These are phyloP conservation scores for Blennius ocellaris DNA, from an alignment of 2,113 vertebrate species.

Conservation along the genomic window DNA sequence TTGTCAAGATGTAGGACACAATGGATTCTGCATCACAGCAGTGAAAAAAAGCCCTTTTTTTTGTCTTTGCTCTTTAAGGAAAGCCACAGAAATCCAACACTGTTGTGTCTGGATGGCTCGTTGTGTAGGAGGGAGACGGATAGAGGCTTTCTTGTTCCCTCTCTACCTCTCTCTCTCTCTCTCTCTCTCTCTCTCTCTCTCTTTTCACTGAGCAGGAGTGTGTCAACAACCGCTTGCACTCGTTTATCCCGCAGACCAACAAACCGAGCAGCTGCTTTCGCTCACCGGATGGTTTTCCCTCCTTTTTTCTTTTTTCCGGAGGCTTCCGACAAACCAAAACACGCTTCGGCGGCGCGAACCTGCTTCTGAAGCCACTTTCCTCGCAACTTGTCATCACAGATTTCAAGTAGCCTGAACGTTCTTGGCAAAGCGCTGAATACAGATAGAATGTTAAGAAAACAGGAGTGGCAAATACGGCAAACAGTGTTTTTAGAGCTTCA, in stretches of 20 bases:
- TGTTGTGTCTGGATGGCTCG: slow-evolving; percentile 32
- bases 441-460: no score
- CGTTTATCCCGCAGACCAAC: slow-evolving; percentile 6
- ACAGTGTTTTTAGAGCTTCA: no score
- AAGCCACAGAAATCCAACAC: slow-evolving; percentile 36
- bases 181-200: no score
- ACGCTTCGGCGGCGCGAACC: background rate
- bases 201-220: slow-evolving; percentile 7
- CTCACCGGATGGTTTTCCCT: background rate
- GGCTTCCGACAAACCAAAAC: slow-evolving; percentile 10
- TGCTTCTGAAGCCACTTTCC: no score
- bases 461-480: no score
- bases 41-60: background rate
- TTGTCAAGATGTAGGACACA: slow-evolving; percentile 18
- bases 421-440: no score
- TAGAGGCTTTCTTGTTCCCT: background rate
- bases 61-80: background rate
- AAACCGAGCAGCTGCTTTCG: slow-evolving; percentile 20
- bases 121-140: slow-evolving; percentile 24
- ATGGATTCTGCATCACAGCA: slow-evolving; percentile 55
- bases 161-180: no score
- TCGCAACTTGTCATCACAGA: no score
- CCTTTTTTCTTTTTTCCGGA: no score
- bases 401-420: no score
- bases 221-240: slow-evolving; percentile 16